These are phyloP conservation scores for Chrosomus eos DNA, from an alignment of 2,797 vertebrate species.

Conservation along the genomic window DNA sequence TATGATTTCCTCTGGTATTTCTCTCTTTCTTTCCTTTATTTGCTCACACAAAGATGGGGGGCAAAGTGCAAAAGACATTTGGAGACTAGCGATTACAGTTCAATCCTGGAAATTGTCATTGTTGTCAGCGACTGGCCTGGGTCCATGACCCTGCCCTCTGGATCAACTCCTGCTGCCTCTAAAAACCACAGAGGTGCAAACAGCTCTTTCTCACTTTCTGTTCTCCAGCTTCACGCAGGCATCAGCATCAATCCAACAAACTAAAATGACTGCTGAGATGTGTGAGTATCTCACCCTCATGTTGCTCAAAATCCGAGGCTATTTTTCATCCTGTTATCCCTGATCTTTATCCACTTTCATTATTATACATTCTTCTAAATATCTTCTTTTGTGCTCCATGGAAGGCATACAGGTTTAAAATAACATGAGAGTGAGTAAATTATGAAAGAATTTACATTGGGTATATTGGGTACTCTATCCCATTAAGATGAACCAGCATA, in stretches of 20 bases:
- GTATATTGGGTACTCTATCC: neutral
- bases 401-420: neutral
- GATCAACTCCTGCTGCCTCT: neutral
- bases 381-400: neutral
- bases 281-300: neutral
- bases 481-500: neutral
- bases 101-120: slow-evolving; percentile 21
- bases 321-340: neutral
- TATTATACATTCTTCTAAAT: neutral
- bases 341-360: neutral
- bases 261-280: neutral
- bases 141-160: slow-evolving; percentile 1
- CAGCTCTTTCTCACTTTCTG: neutral
- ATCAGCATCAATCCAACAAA: neutral
- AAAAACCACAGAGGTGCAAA: slow-evolving; percentile 13
- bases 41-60: slow-evolving; percentile 11
- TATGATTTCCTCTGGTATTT: slow-evolving; percentile 55
- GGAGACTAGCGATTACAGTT: slow-evolving; percentile 1
- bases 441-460: neutral
- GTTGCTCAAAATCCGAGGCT: neutral
- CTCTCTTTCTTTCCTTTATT: slow-evolving; percentile 24
- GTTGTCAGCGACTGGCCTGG: slow-evolving; percentile 11
- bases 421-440: neutral
- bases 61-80: slow-evolving; percentile 32
- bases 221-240: neutral